Base-by-base conservation (phyloP, 37 sponge, comb jelly and placozoan genomes). In the Haliclona indistincta region DNA sequence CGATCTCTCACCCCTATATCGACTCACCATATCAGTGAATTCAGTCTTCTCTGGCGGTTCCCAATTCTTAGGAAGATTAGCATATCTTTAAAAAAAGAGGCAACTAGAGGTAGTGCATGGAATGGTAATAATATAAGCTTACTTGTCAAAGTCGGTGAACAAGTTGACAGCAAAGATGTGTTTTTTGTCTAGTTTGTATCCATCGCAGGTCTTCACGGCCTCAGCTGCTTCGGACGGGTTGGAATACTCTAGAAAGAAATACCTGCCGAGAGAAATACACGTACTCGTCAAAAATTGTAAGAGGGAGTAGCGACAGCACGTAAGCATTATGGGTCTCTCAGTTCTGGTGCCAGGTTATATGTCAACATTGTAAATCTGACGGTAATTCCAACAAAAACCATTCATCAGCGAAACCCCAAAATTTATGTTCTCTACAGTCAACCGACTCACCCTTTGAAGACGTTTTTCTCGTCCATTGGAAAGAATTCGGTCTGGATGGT, bases 81-180 rank as follows among this genome's bases (percentile, higher is more conserved):
- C 52, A 75, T 87, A 92, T 56, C 93, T 92, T 30, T 10, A 79
- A n/a, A 70, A 17, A 65, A 43, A 55, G 11, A 38, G 7, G 71
- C 54, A 47, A 47, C 51, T 47, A 47, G 10, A 47, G 10, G 51
- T 47, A 47, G 13, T 17, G 4, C 35, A 72, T 39, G 29, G 35
- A 25, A 2, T 5, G 37, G 7, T 26, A 49, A 47, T 19, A 47
- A 34, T 13, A 25, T 15, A 23, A 28, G 40, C 82, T 81, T 67
- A 97, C 95, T 84, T 88, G 10, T 97, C 95, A 84, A 97, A 94
- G 58, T 97, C 98, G 29, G 90, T 73, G 32, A 99, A 80, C 60
- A 79, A 77, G 80, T 96, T 88, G 54, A 93, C 91, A 29, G 85
- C 69, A 70, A 99, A 99, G 54, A 91, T 71, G 81, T 99, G 96